Base-by-base conservation (phyloP, 2,888 invertebrate species). In the Deilephila porcellus region DNA sequence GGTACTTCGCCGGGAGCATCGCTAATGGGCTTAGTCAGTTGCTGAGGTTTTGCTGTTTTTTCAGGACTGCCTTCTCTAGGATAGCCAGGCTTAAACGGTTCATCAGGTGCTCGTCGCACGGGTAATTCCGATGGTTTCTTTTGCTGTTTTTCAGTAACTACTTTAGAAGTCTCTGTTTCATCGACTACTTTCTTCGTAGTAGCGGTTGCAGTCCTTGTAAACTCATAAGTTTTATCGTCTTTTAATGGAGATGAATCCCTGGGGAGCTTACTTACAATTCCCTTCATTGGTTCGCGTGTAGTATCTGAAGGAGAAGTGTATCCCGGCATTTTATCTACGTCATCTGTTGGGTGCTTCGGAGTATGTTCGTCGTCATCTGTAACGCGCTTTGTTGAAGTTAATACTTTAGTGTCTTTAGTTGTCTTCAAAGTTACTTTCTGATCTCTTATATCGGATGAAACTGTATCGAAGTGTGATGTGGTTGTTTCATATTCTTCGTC, bases 21-120 rank as follows among this genome's bases (percentile, higher is more conserved):
- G 6, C 17, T 25, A 8, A 32, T 63, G 32, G 70, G 70, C 71
- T 72, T 76, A n/a, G 73, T 74, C 25, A 76, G 76, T 53, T 73
- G 71, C 71, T 56, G 59, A 29, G 77, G 70, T 52, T 74, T 75
- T 1, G 56, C 63, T 71, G 74, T 72, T 60, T 74, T 77, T 60
- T 75, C 77, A 74, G 79, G 78, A 60, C 76, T 79, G 56, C 8
- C 71, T 72, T 29, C 73, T 71, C 29, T 76, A 53, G 53, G 67
- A 45, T 70, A 73, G 29, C 72, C 62, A 25, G 52, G 52, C 8
- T 52, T 25, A 5, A 25, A 17, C 4, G 11, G 20, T 45, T 67
- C 67, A 7, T 45, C 67, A 17, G 67, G 52, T 20, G 6, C 17
- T 20, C 52, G 20, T 45, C 67, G 52, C 45, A 45, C 25, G 4